Base-by-base conservation (phyloP, 2,113 vertebrate species). In the Grantiella picta region DNA sequence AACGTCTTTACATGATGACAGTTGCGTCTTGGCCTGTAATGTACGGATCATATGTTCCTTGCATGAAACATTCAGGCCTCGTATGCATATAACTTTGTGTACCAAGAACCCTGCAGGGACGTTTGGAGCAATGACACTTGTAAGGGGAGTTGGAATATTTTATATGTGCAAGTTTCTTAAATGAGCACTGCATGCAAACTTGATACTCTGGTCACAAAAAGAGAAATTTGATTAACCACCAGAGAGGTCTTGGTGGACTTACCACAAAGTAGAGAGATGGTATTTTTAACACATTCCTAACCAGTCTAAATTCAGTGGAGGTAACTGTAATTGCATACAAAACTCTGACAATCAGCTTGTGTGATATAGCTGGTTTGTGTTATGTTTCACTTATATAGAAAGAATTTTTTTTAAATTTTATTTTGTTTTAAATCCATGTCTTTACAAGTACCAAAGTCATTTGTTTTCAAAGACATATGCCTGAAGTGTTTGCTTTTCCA, bases 191-290 rank as follows among this genome's bases (percentile, higher is more conserved):
- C 33, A 3, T 65, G 28, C 1, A 4, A 49, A 31, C 35, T 72
- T 81, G 21, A 36, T 45, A 29, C 4, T 22, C 54, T 69, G 25
- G 5, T 53, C 42, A n/a, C 45, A 27, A 44, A 21, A 56, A 73
- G 47, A 38, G 15, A 82, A 82, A 53, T 11, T 69, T 69, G 13
- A 1, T 68, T 76, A 60, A 31, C n/a, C 4, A 16, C 33, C 44
- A 4, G 12, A 33, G 27, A 57, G 28, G 5, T 65, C 53, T 82
- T 0, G 0, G 36, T 76, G n/a, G 45, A 23, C 13, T 80, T 56
- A 33, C 11, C 24, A 31, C 18, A 28, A 57, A n/a, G 9, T 36
- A 35, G 8, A 31, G 24, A 76, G 33, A 28, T 61, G 12, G 3
- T 56, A 27, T 10, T 73, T 72, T 20, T 33, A 56, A 10, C 11